Percentiles rank a stretch among this genome's conserved stretches.
Conservation (phyloP, 2,888 invertebrate species). For the Trypoxylon attenuatum region DNA sequence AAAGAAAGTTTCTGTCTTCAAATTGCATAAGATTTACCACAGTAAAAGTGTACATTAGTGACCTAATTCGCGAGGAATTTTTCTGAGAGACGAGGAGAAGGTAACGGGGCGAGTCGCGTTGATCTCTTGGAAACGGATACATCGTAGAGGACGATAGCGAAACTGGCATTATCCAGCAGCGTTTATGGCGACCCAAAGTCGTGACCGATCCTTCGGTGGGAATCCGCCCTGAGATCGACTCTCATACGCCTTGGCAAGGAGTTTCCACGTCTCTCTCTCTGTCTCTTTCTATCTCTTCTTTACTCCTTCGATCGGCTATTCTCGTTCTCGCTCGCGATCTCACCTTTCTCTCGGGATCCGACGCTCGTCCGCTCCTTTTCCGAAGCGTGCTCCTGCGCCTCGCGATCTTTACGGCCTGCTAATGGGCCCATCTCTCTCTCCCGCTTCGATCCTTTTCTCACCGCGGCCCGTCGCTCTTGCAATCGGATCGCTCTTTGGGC, state of each 20-base stretch:
- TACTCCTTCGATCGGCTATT: slow-evolving; percentile 14
- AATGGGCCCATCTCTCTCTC: slow-evolving; percentile 30
- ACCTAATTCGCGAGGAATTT: neutral
- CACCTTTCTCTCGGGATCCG: slow-evolving; percentile 12
- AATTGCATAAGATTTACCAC: no score
- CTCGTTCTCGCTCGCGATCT: slow-evolving; percentile 6
- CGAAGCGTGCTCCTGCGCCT: slow-evolving; percentile 8
- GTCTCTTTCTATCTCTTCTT: slow-evolving; percentile 15
- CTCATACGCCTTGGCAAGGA: slow-evolving; percentile 68
- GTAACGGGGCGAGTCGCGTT: neutral
- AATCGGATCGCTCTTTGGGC: slow-evolving; percentile 22
- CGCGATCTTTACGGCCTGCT: slow-evolving; percentile 23
- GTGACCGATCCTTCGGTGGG: slow-evolving; percentile 72
- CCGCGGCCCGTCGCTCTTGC: no score
- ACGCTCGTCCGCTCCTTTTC: slow-evolving; percentile 10
- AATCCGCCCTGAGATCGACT: slow-evolving; percentile 74
- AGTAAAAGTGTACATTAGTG: no score
- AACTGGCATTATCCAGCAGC: slow-evolving; percentile 65
- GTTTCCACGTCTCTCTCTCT: slow-evolving; percentile 46
- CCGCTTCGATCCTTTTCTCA: no score
- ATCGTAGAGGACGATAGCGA: slow-evolving; percentile 56
- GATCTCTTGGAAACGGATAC: neutral
- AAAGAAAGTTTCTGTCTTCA: no score
- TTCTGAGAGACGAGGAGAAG: neutral
- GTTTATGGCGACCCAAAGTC: slow-evolving; percentile 64